phyloP scores from a whole-genome alignment of 2,888 invertebrate genomes.

The Tryphoninae sp. region DNA sequence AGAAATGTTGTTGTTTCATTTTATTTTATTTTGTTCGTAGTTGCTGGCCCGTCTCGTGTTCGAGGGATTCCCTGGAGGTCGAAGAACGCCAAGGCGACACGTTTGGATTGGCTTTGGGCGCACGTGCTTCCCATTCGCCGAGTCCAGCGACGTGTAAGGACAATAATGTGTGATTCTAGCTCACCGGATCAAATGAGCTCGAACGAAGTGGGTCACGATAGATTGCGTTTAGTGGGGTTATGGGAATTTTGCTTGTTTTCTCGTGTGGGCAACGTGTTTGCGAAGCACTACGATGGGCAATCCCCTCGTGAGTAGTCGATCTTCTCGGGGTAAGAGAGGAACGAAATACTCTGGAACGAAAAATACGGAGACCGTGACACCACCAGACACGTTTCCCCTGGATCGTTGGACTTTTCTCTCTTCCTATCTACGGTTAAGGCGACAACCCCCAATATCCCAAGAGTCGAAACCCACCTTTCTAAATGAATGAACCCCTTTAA shows the following conservation, averaged over 20 bases:
- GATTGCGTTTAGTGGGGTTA: conserved; percentile 27
- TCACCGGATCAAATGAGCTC: conserved; percentile 50
- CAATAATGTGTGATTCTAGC: conserved; percentile 32
- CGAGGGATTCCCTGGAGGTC: conserved; percentile 11
- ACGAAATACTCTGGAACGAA: neutral
- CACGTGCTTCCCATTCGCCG: conserved; percentile 16
- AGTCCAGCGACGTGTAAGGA: neutral
- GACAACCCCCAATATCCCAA: conserved; percentile 44
- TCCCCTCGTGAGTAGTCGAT: conserved; percentile 50
- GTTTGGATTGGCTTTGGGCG: conserved; percentile 14
- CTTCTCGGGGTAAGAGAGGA: conserved; percentile 26
- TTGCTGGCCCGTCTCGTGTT: conserved; percentile 1
- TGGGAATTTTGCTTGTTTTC: conserved; percentile 47
- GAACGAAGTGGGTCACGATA: conserved; percentile 53
- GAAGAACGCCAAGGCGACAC: neutral
- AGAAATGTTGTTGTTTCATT: conserved; percentile 3
- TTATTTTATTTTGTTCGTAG: neutral
- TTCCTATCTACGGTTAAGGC: conserved; percentile 22
- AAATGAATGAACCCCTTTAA: conserved; percentile 27
- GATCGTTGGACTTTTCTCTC: conserved; percentile 35
- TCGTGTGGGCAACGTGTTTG: conserved; percentile 45
- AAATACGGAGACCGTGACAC: conserved; percentile 6
- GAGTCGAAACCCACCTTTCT: conserved; percentile 30
- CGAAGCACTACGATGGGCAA: conserved; percentile 33
- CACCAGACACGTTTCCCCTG: conserved; percentile 33